Evolutionary conservation across 2,113 vertebrate genomes (phyloP).

Genomic region (Canis aureus): DNA sequence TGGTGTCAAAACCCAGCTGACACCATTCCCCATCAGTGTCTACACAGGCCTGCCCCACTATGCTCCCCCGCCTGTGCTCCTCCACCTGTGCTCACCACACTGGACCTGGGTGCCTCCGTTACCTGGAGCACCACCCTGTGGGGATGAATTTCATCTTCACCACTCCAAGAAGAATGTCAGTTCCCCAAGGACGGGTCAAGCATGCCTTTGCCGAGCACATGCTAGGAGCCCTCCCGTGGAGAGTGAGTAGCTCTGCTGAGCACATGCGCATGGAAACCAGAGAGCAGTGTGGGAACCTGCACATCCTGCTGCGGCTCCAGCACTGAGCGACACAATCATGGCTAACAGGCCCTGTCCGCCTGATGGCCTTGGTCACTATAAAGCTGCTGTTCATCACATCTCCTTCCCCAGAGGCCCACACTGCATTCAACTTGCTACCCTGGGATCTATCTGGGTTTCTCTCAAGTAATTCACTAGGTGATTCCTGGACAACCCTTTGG

Average conservation of each 20-base stretch:
- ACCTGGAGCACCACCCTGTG: accelerated
- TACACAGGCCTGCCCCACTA: too few species aligned
- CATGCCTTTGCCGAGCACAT: not conserved
- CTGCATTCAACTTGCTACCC: not conserved
- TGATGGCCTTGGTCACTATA: not conserved
- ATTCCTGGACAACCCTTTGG: not conserved
- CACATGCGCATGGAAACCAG: accelerated
- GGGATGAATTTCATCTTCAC: not conserved
- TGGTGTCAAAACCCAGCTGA: too few species aligned
- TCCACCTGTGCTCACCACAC: not conserved
- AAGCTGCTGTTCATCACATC: not conserved
- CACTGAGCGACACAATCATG: not conserved
- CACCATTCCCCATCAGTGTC: not conserved
- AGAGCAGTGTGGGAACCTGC: too few species aligned
- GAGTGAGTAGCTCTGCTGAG: too few species aligned
- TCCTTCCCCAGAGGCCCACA: not conserved
- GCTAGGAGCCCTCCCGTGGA: not conserved
- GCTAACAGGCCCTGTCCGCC: not conserved
- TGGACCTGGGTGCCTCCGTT: not conserved
- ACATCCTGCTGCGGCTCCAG: not conserved
- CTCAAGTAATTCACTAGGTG: not conserved
- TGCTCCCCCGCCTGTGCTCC: too few species aligned
- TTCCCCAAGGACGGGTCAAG: not conserved
- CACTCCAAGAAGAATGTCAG: not conserved
- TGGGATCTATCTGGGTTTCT: not conserved